A percentile compares a stretch with the other conserved stretches of the same genome.
phyloP scores from a whole-genome alignment of 2,888 invertebrate genomes.

The Drosophila tanythrix region DNA sequence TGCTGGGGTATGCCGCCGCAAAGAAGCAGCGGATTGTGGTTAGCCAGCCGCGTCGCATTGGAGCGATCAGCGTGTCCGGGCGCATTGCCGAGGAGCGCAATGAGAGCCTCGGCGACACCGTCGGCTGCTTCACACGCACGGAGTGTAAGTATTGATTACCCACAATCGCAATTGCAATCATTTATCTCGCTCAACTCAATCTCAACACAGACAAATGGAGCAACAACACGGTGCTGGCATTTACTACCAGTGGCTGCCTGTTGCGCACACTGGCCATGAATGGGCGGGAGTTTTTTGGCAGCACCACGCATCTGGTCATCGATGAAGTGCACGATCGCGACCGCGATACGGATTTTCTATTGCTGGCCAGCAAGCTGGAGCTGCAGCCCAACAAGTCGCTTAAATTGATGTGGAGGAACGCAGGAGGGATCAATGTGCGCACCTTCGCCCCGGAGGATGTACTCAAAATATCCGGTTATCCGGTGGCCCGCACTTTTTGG shows the following conservation, averaged over 20 bases:
- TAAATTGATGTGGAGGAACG: constrained; percentile 92
- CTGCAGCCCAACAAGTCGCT: constrained; percentile 89
- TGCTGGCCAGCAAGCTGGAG: constrained; percentile 93
- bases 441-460: constrained; percentile 93
- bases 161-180: background rate
- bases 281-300: constrained; percentile 82
- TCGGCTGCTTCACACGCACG: constrained; percentile 96
- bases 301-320: constrained; percentile 91
- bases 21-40: constrained; percentile 91
- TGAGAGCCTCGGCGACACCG: constrained; percentile 88
- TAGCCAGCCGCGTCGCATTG: constrained; percentile 96
- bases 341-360: constrained; percentile 95
- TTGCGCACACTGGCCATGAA: constrained; percentile 94
- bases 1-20: constrained; percentile 90
- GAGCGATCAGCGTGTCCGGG: constrained; percentile 95
- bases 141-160: constrained; percentile 87
- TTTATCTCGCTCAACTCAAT: background rate
- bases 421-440: constrained; percentile 87
- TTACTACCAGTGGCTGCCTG: constrained; percentile 84
- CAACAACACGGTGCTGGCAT: constrained; percentile 75
- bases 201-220: constrained; percentile 69
- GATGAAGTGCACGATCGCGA: constrained; percentile 99
- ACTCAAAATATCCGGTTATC: constrained; percentile 86
- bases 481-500: no score
- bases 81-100: constrained; percentile 91